Conservation (phyloP, 2,113 vertebrate genomes). For the Chaenogobius annularis region DNA sequence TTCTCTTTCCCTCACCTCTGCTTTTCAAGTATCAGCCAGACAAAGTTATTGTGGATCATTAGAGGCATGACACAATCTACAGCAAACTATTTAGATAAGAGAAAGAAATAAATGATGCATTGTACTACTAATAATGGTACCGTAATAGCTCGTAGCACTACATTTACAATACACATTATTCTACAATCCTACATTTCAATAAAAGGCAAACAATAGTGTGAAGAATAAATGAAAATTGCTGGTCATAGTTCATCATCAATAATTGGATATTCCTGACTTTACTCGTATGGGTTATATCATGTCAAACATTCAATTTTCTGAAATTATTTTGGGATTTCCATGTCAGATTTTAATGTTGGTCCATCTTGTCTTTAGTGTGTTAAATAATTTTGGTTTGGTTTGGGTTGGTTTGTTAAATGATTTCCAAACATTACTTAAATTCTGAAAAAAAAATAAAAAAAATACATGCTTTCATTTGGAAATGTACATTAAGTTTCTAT, state of each 20-base stretch:
- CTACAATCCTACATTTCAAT: neutral
- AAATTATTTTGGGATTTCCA: too few relatives aligned
- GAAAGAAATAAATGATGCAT: neutral
- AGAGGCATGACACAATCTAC: neutral
- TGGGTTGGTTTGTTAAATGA: too few relatives aligned
- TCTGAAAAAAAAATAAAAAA: too few relatives aligned
- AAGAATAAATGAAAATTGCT: neutral
- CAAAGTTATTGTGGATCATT: neutral
- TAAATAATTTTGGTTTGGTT: too few relatives aligned
- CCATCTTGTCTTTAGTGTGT: too few relatives aligned
- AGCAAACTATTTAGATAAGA: neutral
- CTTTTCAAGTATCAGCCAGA: conserved; percentile 18
- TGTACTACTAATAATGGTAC: neutral
- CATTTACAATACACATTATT: neutral
- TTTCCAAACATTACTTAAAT: too few relatives aligned
- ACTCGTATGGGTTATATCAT: neutral
- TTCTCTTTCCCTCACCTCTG: conserved; percentile 33
- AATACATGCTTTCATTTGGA: neutral
- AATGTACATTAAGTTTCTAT: neutral
- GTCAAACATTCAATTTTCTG: neutral
- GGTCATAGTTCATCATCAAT: too few relatives aligned
- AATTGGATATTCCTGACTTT: too few relatives aligned
- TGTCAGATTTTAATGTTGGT: too few relatives aligned
- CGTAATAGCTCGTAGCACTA: neutral
- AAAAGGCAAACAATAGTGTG: neutral